Evolutionary conservation across 2,113 vertebrate genomes (phyloP).

Genomic region (Oncorhynchus kisutch): DNA sequence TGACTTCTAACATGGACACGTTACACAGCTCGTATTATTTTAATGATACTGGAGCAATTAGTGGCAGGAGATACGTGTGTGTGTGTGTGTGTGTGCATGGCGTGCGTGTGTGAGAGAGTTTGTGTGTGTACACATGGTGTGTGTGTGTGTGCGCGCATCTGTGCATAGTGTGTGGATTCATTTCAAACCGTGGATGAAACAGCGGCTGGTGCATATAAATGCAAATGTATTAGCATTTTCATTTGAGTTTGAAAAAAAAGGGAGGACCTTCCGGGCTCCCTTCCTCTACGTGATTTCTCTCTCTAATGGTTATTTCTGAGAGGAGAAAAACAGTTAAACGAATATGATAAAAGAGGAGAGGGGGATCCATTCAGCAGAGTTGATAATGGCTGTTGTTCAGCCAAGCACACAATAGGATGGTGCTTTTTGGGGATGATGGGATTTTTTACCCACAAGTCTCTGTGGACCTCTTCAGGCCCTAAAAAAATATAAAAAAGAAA

Average conservation of each 20-base stretch:
- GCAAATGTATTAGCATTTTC: conserved; percentile 53
- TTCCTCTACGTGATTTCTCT: conserved; percentile 51
- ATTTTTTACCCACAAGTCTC: conserved; percentile 24
- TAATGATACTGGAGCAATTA: conserved; percentile 16
- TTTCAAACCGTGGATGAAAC: conserved; percentile 40
- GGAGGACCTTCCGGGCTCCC: conserved; percentile 54
- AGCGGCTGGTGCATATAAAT: conserved; percentile 62
- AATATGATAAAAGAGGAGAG: conserved; percentile 34
- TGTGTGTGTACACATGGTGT: background rate
- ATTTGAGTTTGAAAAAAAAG: conserved; percentile 30
- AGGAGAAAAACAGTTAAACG: conserved; percentile 7
- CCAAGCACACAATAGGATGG: conserved; percentile 28
- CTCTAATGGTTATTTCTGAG: conserved; percentile 52
- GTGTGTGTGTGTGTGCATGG: no score
- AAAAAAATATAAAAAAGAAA: background rate
- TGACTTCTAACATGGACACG: background rate
- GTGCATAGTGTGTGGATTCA: background rate
- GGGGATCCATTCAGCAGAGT: conserved; percentile 37
- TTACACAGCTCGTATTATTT: conserved; percentile 20
- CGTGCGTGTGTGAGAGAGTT: background rate
- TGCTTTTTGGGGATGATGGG: conserved; percentile 18
- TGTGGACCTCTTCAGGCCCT: conserved; percentile 26
- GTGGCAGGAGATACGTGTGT: background rate
- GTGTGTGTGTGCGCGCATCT: background rate
- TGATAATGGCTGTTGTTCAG: conserved; percentile 40